Evolutionary conservation across 2,113 vertebrate genomes (phyloP).

Genomic region (Erythrocercus mccallii): DNA sequence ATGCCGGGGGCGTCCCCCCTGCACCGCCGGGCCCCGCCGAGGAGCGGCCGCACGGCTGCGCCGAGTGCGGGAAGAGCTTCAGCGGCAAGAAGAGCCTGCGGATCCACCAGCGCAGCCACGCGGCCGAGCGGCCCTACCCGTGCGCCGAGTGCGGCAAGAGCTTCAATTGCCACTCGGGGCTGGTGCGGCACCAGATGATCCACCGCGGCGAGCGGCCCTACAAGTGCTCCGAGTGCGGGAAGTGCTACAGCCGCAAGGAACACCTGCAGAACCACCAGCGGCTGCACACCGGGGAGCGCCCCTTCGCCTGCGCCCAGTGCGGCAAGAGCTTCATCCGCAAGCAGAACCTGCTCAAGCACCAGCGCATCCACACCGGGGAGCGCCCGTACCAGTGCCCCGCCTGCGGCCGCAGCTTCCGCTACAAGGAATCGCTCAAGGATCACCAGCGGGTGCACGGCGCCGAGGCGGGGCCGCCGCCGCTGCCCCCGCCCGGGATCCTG

Average conservation of each 20-base stretch:
- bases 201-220: conserved; percentile 75
- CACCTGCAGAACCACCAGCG: conserved; percentile 81
- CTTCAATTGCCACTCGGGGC: conserved; percentile 77
- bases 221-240: conserved; percentile 75
- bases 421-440: conserved; percentile 66
- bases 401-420: conserved; percentile 65
- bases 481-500: not conserved
- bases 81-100: conserved; percentile 59
- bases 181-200: conserved; percentile 75
- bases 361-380: conserved; percentile 76
- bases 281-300: conserved; percentile 78
- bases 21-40: not conserved
- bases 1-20: not conserved
- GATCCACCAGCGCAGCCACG: conserved; percentile 33
- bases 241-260: conserved; percentile 77
- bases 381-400: conserved; percentile 65
- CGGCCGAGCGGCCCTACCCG: conserved; percentile 67
- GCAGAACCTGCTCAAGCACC: conserved; percentile 74
- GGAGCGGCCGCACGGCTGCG: conserved; percentile 34
- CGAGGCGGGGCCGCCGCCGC: not conserved
- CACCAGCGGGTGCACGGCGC: conserved; percentile 47
- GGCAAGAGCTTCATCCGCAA: conserved; percentile 69
- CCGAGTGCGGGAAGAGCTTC: conserved; percentile 69
- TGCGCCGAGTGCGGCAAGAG: conserved; percentile 76
- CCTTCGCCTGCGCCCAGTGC: conserved; percentile 79